Evolutionary conservation across 2,113 vertebrate genomes (phyloP), one percentile per base, ranked within the genome.

Genomic region (Perognathus longimembris): DNA sequence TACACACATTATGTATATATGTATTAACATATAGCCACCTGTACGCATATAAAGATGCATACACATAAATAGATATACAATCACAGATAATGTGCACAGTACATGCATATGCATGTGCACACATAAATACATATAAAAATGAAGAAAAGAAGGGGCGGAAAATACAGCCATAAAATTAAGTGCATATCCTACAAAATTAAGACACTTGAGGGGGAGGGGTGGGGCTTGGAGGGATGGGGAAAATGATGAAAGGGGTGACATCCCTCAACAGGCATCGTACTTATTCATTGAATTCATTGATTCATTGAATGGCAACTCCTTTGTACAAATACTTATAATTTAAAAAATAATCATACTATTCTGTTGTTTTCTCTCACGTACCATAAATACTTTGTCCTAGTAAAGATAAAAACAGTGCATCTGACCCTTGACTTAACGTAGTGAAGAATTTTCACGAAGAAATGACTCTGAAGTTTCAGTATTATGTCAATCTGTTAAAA

Each of bases 331-430:
- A 45, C 45, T 45, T 45, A 45, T 45, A 45, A 12, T 45, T 45
- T 45, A 71, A 63, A 85, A 78, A 45, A 57, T 21, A 70, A 26
- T 70, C 57, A 54, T 40, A 36, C 14, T 67, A 9, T 40, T 67
- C 85, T 66, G 20, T 66, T n/a, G n/a, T 95, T 82, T 85, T 67
- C 40, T 57, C 82, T 30, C 74, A 42, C 54, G 28, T 66, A 77
- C 50, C 57, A 45, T 73, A 87, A 85, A 57, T 21, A 18, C 66
- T 84, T 80, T 28, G 63, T 92, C 34, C 70, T 90, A 84, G 42
- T 75, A 66, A n/a, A 73, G 74, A 83, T 45, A 45, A n/a, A 57
- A 54, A 94, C 69, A 75, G 45, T 42, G 85, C 15, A 15, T 36
- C 28, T 67, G 79, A 30, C 14, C n/a, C 75, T 67, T 75, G 36